These are phyloP conservation scores for Oncopeltus fasciatus DNA, from an alignment of 1,140 invertebrate species.

Conservation along the genomic window DNA sequence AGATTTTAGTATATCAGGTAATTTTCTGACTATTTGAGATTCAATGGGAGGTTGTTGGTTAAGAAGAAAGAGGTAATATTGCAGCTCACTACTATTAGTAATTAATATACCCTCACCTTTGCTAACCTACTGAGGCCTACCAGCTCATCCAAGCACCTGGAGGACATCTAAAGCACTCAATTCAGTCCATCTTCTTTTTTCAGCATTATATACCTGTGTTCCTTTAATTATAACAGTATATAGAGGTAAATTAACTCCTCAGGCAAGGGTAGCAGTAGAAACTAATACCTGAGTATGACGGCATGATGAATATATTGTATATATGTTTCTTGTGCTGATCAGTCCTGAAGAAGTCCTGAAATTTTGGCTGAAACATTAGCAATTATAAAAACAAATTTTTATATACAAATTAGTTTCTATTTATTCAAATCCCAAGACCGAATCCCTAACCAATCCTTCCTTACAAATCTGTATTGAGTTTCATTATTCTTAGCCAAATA, in stretches of 20 bases:
- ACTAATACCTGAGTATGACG: constrained; percentile 92
- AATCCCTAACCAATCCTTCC: too few relatives aligned
- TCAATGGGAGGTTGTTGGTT: constrained; percentile 93
- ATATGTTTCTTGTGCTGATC: too few relatives aligned
- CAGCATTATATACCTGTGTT: constrained; percentile 96
- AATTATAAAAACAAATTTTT: too few relatives aligned
- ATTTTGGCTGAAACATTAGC: too few relatives aligned
- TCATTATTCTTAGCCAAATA: too few relatives aligned
- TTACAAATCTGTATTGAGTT: too few relatives aligned
- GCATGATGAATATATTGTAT: too few relatives aligned
- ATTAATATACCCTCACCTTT: constrained; percentile 98
- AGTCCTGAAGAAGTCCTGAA: too few relatives aligned
- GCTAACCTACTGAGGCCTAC: constrained; percentile 94
- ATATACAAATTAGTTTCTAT: too few relatives aligned
- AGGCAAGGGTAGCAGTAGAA: constrained; percentile 95
- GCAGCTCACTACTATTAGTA: constrained; percentile 95
- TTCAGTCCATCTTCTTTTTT: constrained; percentile 97
- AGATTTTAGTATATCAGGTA: constrained; percentile 93
- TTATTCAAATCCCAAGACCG: too few relatives aligned
- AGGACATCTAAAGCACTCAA: constrained; percentile 91
- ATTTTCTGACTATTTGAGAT: constrained; percentile 65
- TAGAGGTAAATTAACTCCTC: constrained; percentile 98
- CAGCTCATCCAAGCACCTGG: constrained; percentile 93
- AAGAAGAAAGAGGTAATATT: constrained; percentile 93
- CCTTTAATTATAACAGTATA: constrained; percentile 99